phyloP scores from a whole-genome alignment of 2,888 invertebrate genomes.

The Dascillus cervinus region DNA sequence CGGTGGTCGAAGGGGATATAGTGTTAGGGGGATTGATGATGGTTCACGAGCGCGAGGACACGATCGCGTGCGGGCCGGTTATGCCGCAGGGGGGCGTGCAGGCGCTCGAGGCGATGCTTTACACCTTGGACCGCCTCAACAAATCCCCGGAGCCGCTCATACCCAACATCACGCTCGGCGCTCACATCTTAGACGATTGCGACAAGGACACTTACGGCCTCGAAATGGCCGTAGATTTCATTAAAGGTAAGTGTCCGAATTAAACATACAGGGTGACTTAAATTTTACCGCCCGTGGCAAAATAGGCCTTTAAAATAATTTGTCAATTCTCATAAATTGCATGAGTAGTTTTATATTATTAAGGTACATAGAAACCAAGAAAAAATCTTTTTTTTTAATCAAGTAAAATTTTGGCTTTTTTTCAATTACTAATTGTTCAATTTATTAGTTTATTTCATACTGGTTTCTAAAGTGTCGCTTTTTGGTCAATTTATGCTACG shows the following conservation, averaged over 20 bases:
- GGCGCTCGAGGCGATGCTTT: constrained; percentile 87
- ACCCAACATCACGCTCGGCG: constrained; percentile 75
- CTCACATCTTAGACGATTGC: constrained; percentile 88
- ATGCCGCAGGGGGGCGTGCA: constrained; percentile 91
- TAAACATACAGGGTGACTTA: not conserved
- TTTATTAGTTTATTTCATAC: too few species aligned
- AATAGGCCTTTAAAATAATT: too few species aligned
- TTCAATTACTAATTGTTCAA: too few species aligned
- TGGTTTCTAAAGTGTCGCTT: too few species aligned
- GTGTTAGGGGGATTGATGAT: constrained; percentile 90
- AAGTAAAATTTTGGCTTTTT: too few species aligned
- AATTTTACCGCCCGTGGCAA: not conserved
- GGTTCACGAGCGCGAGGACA: constrained; percentile 87
- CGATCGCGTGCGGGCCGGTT: constrained; percentile 81
- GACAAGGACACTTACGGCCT: constrained; percentile 93
- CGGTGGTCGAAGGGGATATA: constrained; percentile 81
- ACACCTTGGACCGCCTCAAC: constrained; percentile 77
- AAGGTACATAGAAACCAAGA: too few species aligned
- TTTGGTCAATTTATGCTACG: too few species aligned
- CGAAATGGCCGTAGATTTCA: constrained; percentile 94
- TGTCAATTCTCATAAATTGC: too few species aligned
- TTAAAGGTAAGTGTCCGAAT: constrained; percentile 71
- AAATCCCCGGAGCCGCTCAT: constrained; percentile 55
- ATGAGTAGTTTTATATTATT: too few species aligned
- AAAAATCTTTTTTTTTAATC: too few species aligned